Evolutionary conservation across 2,113 vertebrate genomes (phyloP).

Genomic region (Triplophysa tibetana): DNA sequence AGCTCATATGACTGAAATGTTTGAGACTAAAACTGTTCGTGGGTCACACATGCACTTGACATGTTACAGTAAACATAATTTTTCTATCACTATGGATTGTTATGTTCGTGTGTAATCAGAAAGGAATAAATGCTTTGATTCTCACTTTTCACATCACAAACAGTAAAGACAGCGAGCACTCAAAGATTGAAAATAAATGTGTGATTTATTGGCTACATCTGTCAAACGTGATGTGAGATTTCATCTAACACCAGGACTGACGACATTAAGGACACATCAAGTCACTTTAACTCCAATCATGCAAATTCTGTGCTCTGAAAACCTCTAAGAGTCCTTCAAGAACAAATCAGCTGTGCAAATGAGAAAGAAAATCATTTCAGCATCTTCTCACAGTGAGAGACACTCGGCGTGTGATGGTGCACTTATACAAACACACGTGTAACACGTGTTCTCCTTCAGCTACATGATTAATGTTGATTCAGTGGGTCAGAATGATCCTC

Average conservation of each 20-base stretch:
- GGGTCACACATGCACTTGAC: too few relatives aligned
- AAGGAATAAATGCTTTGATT: too few relatives aligned
- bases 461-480: too few relatives aligned
- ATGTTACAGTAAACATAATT: not conserved
- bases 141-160: too few relatives aligned
- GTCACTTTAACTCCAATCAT: conserved; percentile 8
- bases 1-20: too few relatives aligned
- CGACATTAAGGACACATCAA: not conserved
- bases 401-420: too few relatives aligned
- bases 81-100: not conserved
- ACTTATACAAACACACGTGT: not conserved
- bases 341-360: not conserved
- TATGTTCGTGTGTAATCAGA: too few relatives aligned
- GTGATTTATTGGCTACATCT: too few relatives aligned
- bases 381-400: not conserved
- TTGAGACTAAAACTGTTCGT: too few relatives aligned
- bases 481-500: too few relatives aligned
- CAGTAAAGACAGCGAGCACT: too few relatives aligned
- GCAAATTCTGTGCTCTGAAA: not conserved
- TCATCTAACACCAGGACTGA: not conserved
- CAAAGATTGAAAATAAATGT: too few relatives aligned
- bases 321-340: conserved; percentile 3
- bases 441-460: not conserved
- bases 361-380: conserved; percentile 4
- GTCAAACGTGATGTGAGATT: not conserved